phyloP scores from a whole-genome alignment of 2,888 invertebrate genomes.

The Pseudolycoriella hygida region DNA sequence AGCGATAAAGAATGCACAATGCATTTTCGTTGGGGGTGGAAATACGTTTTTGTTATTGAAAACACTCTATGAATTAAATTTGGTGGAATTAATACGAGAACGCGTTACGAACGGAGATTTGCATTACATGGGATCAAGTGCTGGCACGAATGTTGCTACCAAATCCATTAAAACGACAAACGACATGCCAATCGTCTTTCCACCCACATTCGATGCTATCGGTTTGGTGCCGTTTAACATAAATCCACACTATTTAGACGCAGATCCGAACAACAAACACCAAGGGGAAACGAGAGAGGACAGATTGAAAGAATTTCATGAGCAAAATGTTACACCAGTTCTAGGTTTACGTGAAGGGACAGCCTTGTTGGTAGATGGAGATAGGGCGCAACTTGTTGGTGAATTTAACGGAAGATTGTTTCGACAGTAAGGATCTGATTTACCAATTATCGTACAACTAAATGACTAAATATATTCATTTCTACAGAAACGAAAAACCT shows the following conservation, averaged over 20 bases:
- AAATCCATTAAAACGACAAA: conserved; percentile 66
- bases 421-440: conserved; percentile 33
- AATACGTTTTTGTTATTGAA: conserved; percentile 62
- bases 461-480: background rate
- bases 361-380: conserved; percentile 40
- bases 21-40: conserved; percentile 64
- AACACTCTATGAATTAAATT: conserved; percentile 44
- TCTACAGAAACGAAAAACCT: conserved; percentile 7
- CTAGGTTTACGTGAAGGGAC: conserved; percentile 57
- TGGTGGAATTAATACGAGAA: conserved; percentile 43
- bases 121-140: conserved; percentile 62
- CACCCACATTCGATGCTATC: conserved; percentile 53
- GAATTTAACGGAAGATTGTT: conserved; percentile 45
- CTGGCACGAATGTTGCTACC: conserved; percentile 71
- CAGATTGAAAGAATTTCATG: conserved; percentile 49
- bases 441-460: background rate
- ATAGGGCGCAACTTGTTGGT: conserved; percentile 41
- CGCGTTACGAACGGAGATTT: conserved; percentile 43
- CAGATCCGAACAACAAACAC: conserved; percentile 38
- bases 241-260: conserved; percentile 67
- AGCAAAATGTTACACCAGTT: conserved; percentile 39
- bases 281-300: conserved; percentile 66
- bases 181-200: conserved; percentile 74
- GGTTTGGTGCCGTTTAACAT: conserved; percentile 65
- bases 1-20: conserved; percentile 42